Percentiles rank a stretch among this genome's conserved stretches.
Evolutionary conservation across 2,797 vertebrate species (phyloP).

Genomic region (Bradypus variegatus): DNA sequence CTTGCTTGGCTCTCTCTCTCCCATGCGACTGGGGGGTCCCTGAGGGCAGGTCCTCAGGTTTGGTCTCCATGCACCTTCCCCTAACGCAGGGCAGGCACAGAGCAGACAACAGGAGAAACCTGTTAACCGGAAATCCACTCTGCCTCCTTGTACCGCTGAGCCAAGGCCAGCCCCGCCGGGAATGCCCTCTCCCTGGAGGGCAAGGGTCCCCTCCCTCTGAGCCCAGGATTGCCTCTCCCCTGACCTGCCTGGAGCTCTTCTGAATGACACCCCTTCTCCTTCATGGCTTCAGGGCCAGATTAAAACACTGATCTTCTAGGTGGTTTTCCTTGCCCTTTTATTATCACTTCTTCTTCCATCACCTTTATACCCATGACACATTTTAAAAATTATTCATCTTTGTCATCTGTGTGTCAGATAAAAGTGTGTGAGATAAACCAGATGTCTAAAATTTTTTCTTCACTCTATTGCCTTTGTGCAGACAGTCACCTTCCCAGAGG

Average conservation of each 20-base stretch:
- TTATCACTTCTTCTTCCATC: neutral
- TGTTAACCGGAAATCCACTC: neutral
- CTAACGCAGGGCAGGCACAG: neutral
- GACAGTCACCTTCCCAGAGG: neutral
- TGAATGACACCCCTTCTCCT: neutral
- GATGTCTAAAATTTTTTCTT: constrained; percentile 40
- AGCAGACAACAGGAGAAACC: neutral
- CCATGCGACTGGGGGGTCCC: too few relatives aligned
- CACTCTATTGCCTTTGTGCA: constrained; percentile 1
- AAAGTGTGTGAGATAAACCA: constrained; percentile 45
- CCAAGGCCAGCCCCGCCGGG: neutral
- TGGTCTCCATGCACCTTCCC: neutral
- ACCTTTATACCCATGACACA: constrained; percentile 42
- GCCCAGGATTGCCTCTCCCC: neutral
- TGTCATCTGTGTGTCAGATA: constrained; percentile 55
- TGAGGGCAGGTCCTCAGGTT: neutral
- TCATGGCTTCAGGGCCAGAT: neutral
- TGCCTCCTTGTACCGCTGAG: accelerated
- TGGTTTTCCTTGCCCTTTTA: neutral
- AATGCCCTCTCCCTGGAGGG: accelerated
- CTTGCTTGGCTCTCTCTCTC: neutral
- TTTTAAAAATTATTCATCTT: constrained; percentile 61
- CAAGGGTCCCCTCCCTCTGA: accelerated
- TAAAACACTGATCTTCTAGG: constrained; percentile 33
- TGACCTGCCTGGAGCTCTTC: neutral